Conservation (phyloP, 2,113 vertebrate genomes). For the Gymnocephalus cernua region DNA sequence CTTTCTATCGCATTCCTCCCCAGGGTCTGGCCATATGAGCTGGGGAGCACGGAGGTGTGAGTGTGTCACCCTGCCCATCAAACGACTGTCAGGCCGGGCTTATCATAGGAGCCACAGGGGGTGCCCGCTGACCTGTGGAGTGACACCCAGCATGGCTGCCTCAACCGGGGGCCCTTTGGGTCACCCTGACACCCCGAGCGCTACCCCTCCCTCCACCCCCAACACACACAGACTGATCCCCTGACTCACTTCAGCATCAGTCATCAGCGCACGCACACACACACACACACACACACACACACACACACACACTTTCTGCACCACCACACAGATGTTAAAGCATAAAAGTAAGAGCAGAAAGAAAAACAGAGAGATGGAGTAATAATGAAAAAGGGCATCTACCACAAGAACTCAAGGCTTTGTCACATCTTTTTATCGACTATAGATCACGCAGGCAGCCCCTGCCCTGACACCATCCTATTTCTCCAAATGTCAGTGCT, state of each 20-base stretch:
- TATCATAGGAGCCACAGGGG: slow-evolving; percentile 88
- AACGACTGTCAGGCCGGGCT: slow-evolving; percentile 85
- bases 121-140: slow-evolving; percentile 85
- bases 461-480: slow-evolving; percentile 63
- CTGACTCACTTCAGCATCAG: slow-evolving; percentile 42
- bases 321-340: slow-evolving; percentile 23
- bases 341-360: slow-evolving; percentile 28
- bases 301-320: slow-evolving; percentile 44
- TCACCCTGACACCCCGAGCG: slow-evolving; percentile 55
- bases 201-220: not conserved
- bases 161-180: slow-evolving; percentile 75
- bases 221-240: slow-evolving; percentile 28
- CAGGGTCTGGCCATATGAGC: slow-evolving; percentile 26
- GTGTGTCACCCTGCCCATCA: slow-evolving; percentile 77
- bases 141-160: slow-evolving; percentile 68
- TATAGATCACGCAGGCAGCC: slow-evolving; percentile 72
- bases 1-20: slow-evolving; percentile 67
- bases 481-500: slow-evolving; percentile 84
- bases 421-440: slow-evolving; percentile 70
- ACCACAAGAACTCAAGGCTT: slow-evolving; percentile 44
- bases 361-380: slow-evolving; percentile 5
- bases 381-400: slow-evolving; percentile 16
- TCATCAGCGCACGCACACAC: slow-evolving; percentile 7
- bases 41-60: slow-evolving; percentile 69
- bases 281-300: slow-evolving; percentile 23